Conservation (phyloP, 2,113 vertebrate species). For the Perognathus longimembris region DNA sequence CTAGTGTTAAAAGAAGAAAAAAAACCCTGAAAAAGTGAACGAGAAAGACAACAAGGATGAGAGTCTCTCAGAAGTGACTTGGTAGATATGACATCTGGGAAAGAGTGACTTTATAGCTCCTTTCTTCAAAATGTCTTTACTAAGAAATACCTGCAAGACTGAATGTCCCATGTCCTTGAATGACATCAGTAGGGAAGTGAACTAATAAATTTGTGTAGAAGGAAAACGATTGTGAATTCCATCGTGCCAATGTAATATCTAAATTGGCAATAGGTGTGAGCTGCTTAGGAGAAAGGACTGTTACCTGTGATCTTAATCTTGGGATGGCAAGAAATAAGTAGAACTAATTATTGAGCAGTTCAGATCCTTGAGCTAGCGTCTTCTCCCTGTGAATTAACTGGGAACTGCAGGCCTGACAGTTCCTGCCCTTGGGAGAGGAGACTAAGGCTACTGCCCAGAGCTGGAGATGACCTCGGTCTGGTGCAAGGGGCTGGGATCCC, state of each 20-base stretch:
- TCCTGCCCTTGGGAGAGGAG: rapidly evolving
- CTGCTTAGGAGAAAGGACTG: background rate
- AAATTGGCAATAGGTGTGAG: background rate
- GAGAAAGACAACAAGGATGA: background rate
- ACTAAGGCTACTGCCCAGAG: rapidly evolving
- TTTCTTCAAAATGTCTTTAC: background rate
- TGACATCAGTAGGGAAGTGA: background rate
- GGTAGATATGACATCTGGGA: background rate
- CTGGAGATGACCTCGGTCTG: background rate
- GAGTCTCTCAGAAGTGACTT: background rate
- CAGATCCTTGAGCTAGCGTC: background rate
- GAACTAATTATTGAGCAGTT: background rate
- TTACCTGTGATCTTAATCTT: background rate
- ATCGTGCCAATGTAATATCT: background rate
- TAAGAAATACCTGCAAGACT: background rate
- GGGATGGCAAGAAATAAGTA: too few relatives aligned
- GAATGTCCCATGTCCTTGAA: background rate
- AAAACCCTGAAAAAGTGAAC: background rate
- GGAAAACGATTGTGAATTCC: background rate
- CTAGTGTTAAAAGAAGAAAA: background rate
- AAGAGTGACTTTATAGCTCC: background rate
- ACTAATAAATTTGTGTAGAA: background rate
- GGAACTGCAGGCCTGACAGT: background rate
- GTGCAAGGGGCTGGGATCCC: background rate
- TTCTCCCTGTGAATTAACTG: background rate